Evolutionary conservation across 2,888 invertebrate genomes (phyloP), one percentile per base, ranked within the genome.

Genomic region (Odontomyia ornata): DNA sequence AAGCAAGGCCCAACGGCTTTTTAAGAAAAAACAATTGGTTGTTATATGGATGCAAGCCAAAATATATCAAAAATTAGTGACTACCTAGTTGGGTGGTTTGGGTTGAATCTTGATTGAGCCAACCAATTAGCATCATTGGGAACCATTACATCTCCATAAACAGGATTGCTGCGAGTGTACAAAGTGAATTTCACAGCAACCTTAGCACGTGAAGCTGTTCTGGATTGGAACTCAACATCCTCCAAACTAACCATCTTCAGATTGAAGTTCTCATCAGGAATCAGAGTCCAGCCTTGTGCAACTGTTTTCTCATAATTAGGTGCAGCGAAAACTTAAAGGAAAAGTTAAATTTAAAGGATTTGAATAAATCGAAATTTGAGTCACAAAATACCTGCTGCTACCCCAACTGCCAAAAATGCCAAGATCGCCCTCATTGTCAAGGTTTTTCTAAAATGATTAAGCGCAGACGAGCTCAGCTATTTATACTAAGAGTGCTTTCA

Each of bases 101-200:
- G 65, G 69, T 82, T 80, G 77, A 82, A 83, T 3, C 80, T 77
- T 0, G 83, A 82, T 11, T 75, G 78, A 3, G 76, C 57, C 1
- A 83, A 73, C 0, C 80, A 76, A 1, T 75, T 79, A 5, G n/a
- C 75, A 43, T 81, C 78, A 0, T 79, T 77, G 5, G 77, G n/a
- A 9, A 77, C 79, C 18, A 81, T 62, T n/a, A 79, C 57, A 36
- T 80, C 76, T 0, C 80, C 80, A 21, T 47, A 52, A 3, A 7
- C 69, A 0, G 80, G 78, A 72, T 80, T 82, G 0, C 76, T 18
- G 25, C 84, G 84, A 0, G 88, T 87, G 76, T 81, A 88, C 3
- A 88, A 56, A 30, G 75, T 78, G 56, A 77, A 81, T 43, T 77
- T 71, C 9, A 80, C 78, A 18, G 15, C 43, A 23, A 57, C 25